phyloP scores from a whole-genome alignment of 2,113 vertebrate species.

The Chinchilla lanigera region DNA sequence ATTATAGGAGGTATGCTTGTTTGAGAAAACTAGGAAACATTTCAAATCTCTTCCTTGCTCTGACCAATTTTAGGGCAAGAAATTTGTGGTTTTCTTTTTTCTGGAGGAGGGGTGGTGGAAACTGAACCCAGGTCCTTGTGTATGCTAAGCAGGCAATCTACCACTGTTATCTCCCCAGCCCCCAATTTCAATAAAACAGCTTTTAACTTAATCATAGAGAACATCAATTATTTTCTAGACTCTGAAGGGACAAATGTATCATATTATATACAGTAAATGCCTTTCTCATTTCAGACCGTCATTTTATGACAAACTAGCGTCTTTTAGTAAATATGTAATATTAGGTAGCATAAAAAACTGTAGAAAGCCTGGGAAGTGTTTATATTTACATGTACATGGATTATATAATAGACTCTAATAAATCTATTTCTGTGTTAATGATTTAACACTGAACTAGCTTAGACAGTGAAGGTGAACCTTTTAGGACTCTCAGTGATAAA shows the following conservation, averaged over 20 bases:
- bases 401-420: background rate
- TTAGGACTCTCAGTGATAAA: background rate
- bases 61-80: background rate
- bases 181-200: background rate
- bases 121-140: background rate
- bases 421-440: background rate
- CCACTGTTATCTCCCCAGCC: background rate
- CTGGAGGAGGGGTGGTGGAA: background rate
- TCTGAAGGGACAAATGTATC: background rate
- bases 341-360: background rate
- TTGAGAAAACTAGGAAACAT: background rate
- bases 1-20: background rate
- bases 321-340: background rate
- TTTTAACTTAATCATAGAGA: constrained; percentile 46
- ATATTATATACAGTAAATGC: background rate
- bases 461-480: background rate
- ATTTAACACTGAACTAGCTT: background rate
- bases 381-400: background rate
- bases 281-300: background rate
- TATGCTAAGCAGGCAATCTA: background rate
- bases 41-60: background rate
- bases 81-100: background rate
- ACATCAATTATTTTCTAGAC: constrained; percentile 31
- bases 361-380: background rate
- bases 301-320: background rate